phyloP scores from a whole-genome alignment of 2,888 invertebrate species.

The Tetramorium bicarinatum region DNA sequence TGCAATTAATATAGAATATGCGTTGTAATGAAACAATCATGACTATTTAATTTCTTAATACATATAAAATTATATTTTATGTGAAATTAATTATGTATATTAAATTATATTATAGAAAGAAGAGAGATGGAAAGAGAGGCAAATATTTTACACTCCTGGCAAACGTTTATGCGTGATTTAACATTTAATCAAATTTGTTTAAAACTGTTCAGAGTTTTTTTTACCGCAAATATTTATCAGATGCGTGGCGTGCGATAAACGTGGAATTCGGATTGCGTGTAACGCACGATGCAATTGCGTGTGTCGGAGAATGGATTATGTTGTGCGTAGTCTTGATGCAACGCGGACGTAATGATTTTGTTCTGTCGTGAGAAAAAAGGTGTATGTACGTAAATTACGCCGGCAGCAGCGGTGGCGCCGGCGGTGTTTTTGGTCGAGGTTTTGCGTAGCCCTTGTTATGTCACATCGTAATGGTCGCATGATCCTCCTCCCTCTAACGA shows the following conservation, averaged over 20 bases:
- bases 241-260: background rate
- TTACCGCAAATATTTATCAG: background rate
- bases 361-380: slow-evolving; percentile 43
- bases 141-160: background rate
- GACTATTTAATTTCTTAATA: background rate
- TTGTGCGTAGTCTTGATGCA: slow-evolving; percentile 4
- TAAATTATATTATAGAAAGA: background rate
- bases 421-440: background rate
- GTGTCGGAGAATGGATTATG: slow-evolving; percentile 10
- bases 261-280: slow-evolving; percentile 21
- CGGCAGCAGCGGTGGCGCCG: background rate
- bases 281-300: slow-evolving; percentile 25
- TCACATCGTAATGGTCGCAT: background rate
- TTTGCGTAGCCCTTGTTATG: slow-evolving; percentile 15
- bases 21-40: too few relatives aligned
- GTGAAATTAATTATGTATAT: background rate
- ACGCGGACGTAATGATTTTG: slow-evolving; percentile 24
- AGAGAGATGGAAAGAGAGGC: background rate
- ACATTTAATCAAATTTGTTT: background rate
- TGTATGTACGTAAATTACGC: background rate
- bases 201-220: background rate
- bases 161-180: background rate
- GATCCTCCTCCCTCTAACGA: background rate
- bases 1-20: too few relatives aligned
- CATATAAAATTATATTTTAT: slow-evolving; percentile 1